These are phyloP conservation scores for Idaea dimidiata DNA, from an alignment of 2,888 invertebrate species.

Conservation along the genomic window DNA sequence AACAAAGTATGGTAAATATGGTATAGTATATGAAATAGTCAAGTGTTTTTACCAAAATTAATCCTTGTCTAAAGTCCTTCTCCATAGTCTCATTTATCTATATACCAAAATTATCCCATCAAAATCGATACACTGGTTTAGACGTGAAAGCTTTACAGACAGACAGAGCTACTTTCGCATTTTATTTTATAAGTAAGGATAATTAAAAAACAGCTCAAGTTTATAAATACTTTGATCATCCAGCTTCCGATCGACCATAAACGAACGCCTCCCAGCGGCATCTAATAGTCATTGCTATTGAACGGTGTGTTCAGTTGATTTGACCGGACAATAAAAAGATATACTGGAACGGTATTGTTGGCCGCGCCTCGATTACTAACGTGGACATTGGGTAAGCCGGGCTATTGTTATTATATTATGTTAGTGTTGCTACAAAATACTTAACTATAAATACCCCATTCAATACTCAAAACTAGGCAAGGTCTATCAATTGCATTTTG, in stretches of 20 bases:
- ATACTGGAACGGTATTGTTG: background rate
- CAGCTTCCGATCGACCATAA: background rate
- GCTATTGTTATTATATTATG: background rate
- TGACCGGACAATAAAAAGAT: background rate
- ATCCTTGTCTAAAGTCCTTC: too few species aligned
- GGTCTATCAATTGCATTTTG: background rate
- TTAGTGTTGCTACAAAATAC: background rate
- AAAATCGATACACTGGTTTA: too few species aligned
- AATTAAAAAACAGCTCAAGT: too few species aligned
- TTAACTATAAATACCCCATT: background rate
- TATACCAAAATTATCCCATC: too few species aligned
- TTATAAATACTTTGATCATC: background rate
- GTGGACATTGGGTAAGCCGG: background rate
- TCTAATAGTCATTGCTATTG: background rate
- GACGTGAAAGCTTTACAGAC: too few species aligned
- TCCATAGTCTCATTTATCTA: too few species aligned
- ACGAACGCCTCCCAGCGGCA: background rate
- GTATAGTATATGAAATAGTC: too few species aligned
- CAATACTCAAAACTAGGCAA: background rate
- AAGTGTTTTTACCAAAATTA: too few species aligned
- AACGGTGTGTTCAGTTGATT: background rate
- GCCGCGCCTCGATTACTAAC: background rate
- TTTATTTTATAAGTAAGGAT: too few species aligned
- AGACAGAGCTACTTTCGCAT: too few species aligned
- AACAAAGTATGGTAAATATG: too few species aligned